Evolutionary conservation across 2,113 vertebrate species (phyloP), one percentile per base, ranked within the genome.

Genomic region (human (Homo sapiens)): DNA sequence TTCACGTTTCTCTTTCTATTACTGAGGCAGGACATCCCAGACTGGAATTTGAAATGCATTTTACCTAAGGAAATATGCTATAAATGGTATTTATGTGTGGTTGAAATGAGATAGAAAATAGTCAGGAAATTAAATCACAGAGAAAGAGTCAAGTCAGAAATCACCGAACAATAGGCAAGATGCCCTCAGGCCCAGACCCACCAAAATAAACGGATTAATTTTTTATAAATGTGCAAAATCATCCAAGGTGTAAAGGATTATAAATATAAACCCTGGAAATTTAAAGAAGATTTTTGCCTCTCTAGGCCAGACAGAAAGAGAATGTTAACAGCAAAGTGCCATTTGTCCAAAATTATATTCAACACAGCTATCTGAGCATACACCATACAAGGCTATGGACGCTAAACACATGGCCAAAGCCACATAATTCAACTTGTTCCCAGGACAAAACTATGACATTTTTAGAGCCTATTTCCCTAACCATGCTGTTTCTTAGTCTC

Each of bases 391-490:
- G 78, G 20, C 50, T 32, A 40, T 10, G 25, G 66, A 48, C 30
- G 81, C 45, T 93, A 94, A 95, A 68, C 52, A 91, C 92, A 78
- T 11, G 55, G 55, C 40, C 40, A 88, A 89, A 68, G 68, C 20
- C 79, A 90, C 92, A 83, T 83, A 85, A 91, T 96, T 96, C 70
- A 81, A 81, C 59, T 94, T 93, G 82, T 52, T 94, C 52, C 43
- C 59, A 68, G 35, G 80, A 79, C n/a, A 97, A 89, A 94, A 72
- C 8, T 30, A 30, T 45, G 68, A 32, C 82, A 82, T 93, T 92
- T 93, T 97, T 76, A 95, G 72, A 96, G 40, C 8, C 27, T 97
- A 76, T 94, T 96, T 79, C n/a, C 80, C 76, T 93, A 89, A 95
- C 88, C 66, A 52, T 48, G n/a, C 40, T 83, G 43, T 82, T 96